phyloP scores from a whole-genome alignment of 2,113 vertebrate species.

The Beaufortia kweichowensis region DNA sequence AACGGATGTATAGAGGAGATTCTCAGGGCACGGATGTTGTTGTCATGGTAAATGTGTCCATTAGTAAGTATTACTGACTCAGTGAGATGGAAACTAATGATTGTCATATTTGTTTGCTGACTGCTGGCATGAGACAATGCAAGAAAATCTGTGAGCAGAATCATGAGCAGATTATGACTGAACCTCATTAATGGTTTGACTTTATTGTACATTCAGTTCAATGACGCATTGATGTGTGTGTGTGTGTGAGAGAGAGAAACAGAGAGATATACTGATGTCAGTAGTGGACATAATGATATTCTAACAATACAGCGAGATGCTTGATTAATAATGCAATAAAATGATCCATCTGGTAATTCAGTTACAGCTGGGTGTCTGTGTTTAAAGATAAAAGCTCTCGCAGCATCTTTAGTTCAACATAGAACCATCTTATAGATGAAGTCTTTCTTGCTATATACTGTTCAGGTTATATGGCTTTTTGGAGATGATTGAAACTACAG shows the following conservation, averaged over 20 bases:
- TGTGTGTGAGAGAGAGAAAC: not conserved
- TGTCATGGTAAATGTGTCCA: not conserved
- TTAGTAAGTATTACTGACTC: not conserved
- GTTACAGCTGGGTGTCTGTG: not conserved
- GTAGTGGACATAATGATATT: not conserved
- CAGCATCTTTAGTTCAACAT: not conserved
- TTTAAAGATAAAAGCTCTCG: not conserved
- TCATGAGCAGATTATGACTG: not conserved
- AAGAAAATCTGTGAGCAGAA: not conserved
- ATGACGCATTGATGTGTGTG: not conserved
- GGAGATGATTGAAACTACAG: not conserved
- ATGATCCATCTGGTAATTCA: not conserved
- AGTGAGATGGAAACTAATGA: not conserved
- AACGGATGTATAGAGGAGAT: not conserved
- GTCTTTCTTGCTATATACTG: not conserved
- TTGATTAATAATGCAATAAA: slow-evolving; percentile 22
- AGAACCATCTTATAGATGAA: not conserved
- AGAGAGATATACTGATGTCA: slow-evolving; percentile 13
- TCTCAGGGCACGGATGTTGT: not conserved
- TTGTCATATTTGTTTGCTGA: slow-evolving; percentile 2
- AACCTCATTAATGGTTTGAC: not conserved
- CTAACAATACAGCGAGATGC: not conserved
- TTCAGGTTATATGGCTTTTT: not conserved
- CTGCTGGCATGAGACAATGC: not conserved
- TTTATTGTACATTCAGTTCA: not conserved